Evolutionary conservation across 2,888 invertebrate species (phyloP).

Genomic region (Spodoptera picta): DNA sequence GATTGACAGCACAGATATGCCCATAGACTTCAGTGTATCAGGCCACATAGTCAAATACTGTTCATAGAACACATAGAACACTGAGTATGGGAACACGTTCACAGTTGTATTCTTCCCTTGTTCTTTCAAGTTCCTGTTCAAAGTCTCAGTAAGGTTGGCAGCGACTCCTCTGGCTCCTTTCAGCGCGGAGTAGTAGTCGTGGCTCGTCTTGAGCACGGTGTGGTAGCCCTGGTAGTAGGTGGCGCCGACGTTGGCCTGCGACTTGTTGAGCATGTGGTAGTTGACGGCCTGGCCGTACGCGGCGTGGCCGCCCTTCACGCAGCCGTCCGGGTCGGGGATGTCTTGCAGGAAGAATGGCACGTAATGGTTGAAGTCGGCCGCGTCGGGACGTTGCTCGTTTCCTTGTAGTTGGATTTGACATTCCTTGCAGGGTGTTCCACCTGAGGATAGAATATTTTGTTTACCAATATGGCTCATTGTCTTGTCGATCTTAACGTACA

Average conservation of each 20-base stretch:
- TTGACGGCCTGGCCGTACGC: conserved; percentile 93
- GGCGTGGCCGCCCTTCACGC: conserved; percentile 95
- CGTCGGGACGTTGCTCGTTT: conserved; percentile 89
- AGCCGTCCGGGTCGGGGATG: conserved; percentile 91
- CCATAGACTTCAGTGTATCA: conserved; percentile 95
- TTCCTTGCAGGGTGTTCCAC: conserved; percentile 67
- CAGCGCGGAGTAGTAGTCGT: conserved; percentile 96
- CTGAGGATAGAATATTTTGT: conserved; percentile 7
- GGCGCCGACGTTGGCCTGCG: conserved; percentile 88
- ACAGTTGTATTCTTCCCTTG: conserved; percentile 82
- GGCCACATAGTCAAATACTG: conserved; percentile 99
- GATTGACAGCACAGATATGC: conserved; percentile 96
- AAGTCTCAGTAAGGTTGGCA: conserved; percentile 93
- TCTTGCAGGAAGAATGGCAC: conserved; percentile 95
- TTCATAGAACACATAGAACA: conserved; percentile 99
- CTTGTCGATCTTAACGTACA: not conserved
- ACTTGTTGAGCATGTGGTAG: conserved; percentile 77
- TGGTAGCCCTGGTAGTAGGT: conserved; percentile 96
- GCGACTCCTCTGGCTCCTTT: conserved; percentile 94
- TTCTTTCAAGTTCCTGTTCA: conserved; percentile 80
- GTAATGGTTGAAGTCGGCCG: conserved; percentile 91
- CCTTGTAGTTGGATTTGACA: conserved; percentile 87
- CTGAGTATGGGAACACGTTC: conserved; percentile 96
- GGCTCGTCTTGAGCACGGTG: conserved; percentile 95
- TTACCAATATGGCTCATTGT: too few relatives aligned